Evolutionary conservation across 2,888 invertebrate genomes (phyloP), one percentile per base, ranked within the genome.

Genomic region (Agrochola litura): DNA sequence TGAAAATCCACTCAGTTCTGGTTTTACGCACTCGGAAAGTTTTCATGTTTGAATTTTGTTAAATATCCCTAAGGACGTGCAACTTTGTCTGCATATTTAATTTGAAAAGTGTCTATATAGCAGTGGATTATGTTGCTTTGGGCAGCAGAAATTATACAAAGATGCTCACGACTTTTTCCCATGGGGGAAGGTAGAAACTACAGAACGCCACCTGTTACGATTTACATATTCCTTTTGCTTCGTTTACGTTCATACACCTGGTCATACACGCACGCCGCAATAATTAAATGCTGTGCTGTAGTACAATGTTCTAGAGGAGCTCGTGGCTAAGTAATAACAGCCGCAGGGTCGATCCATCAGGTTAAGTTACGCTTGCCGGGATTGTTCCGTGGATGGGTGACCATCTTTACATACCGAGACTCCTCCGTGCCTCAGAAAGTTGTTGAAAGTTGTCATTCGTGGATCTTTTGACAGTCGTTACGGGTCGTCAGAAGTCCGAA

Each of bases 41-140:
- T 41, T 54, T 43, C 72, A 30, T 54, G 54, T 72, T 43, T 56
- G n/a, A 73, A 60, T 74, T 37, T 58, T 16, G 60, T 70, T 37
- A n/a, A 14, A 49, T 72, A 37, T 69, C 19, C 37, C 37, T 41
- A 8, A 14, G 19, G 43, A 58, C 14, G 54, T n/a, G n/a, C 12
- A 56, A 46, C 10, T 30, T 10, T 22, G 25, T 66, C 9, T n/a
- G 49, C 19, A 22, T 56, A 25, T 25, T 25, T 71, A 2, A 54
- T 70, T 56, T 70, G 12, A 41, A 43, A 41, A 43, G 22, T 19
- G 19, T 22, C 0, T 68, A 0, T 5, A 41, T 8, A n/a, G n/a
- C n/a, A n/a, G n/a, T 16, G 8, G n/a, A 16, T 64, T n/a, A 41
- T 64, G 14, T n/a, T 41, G n/a, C 9, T 41, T 41, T 14, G 14